Evolutionary conservation across 2,797 vertebrate genomes (phyloP).

Genomic region (Danio albolineatus): DNA sequence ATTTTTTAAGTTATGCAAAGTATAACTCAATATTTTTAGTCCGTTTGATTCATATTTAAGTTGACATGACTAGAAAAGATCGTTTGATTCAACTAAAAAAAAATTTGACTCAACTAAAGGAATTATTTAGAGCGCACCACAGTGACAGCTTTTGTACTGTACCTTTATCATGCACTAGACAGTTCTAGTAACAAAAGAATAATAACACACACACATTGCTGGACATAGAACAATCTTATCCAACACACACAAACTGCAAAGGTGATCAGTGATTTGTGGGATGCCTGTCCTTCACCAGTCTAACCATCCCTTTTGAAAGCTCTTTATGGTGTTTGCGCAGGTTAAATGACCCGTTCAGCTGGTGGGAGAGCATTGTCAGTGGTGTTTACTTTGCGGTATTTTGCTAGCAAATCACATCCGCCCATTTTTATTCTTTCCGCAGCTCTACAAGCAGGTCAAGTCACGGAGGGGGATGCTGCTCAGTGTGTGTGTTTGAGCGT

Average conservation of each 20-base stretch:
- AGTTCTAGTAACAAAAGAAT: constrained; percentile 20
- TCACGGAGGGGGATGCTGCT: constrained; percentile 40
- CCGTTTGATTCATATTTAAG: too few relatives aligned
- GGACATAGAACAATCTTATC: constrained; percentile 11
- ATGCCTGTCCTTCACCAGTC: constrained; percentile 19
- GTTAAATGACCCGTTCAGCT: constrained; percentile 71
- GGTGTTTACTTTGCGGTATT: constrained; percentile 68
- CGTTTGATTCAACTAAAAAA: too few relatives aligned
- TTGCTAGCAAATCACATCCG: constrained; percentile 67
- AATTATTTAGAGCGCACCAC: too few relatives aligned
- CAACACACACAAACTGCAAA: constrained; percentile 34
- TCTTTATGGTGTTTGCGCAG: constrained; percentile 71
- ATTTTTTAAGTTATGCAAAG: too few relatives aligned
- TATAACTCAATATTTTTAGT: too few relatives aligned
- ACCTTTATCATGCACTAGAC: neutral
- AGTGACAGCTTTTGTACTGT: too few relatives aligned
- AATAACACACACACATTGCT: constrained; percentile 19
- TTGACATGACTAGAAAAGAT: too few relatives aligned
- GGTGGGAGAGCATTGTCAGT: constrained; percentile 65
- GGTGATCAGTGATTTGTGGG: constrained; percentile 25
- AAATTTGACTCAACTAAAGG: too few relatives aligned
- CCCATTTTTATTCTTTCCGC: constrained; percentile 57
- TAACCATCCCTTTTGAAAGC: constrained; percentile 65
- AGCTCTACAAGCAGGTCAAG: constrained; percentile 44
- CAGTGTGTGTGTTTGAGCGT: neutral